These are phyloP conservation scores for Numenius arquata DNA, from an alignment of 2,113 vertebrate genomes.

Conservation along the genomic window DNA sequence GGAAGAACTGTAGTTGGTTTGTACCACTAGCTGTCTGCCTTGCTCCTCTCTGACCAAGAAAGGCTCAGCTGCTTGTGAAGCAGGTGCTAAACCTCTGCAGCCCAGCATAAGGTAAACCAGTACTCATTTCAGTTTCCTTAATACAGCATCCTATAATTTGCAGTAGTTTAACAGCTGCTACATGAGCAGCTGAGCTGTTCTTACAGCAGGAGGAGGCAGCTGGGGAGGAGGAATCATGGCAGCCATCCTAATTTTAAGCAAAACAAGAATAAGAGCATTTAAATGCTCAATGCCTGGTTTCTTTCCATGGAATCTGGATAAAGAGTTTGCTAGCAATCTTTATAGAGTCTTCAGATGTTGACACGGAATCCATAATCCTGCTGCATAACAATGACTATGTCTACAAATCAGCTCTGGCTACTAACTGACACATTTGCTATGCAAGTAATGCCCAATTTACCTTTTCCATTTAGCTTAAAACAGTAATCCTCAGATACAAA, in stretches of 20 bases:
- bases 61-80: not conserved
- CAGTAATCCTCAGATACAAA: not conserved
- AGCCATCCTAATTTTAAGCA: conserved; percentile 2
- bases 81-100: conserved; percentile 24
- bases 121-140: not conserved
- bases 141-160: not conserved
- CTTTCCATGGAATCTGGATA: not conserved
- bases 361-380: not conserved
- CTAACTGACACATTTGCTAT: not conserved
- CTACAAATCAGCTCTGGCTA: not conserved
- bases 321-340: not conserved
- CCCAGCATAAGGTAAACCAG: not conserved
- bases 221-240: not conserved
- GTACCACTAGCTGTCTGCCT: not conserved
- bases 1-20: not conserved
- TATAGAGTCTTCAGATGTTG: not conserved
- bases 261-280: not conserved
- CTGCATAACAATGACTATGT: not conserved
- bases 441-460: not conserved
- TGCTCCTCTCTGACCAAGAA: not conserved
- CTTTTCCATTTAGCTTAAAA: not conserved
- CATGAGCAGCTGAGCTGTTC: conserved; percentile 18
- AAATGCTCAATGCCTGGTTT: not conserved
- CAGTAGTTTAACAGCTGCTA: not conserved
- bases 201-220: not conserved